These are phyloP conservation scores for Sitophilus oryzae DNA, from an alignment of 1,140 invertebrate species.

Conservation along the genomic window DNA sequence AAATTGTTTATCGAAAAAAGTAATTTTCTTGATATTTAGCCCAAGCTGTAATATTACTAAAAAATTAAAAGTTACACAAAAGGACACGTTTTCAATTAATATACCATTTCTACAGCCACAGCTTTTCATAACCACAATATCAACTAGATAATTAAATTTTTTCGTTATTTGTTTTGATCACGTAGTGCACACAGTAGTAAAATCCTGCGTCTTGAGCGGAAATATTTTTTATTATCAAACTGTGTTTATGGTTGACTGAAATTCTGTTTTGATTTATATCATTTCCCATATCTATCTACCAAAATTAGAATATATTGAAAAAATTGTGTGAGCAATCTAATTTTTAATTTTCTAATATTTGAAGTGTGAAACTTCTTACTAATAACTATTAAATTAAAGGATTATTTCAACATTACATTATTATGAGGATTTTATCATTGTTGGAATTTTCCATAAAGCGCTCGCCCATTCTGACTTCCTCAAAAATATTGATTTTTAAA, in stretches of 20 bases:
- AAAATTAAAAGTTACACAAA: no score
- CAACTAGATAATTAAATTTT: slow-evolving; percentile 50
- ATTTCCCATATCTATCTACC: slow-evolving; percentile 48
- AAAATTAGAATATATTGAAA: slow-evolving; percentile 16
- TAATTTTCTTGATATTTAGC: slow-evolving; percentile 46
- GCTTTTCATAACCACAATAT: slow-evolving; percentile 35
- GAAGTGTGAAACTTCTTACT: no score
- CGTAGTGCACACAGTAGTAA: slow-evolving; percentile 47
- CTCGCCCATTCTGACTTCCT: no score
- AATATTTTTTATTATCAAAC: slow-evolving; percentile 46
- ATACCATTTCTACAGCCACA: no score
- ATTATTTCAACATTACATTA: no score
- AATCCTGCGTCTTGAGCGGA: slow-evolving; percentile 43
- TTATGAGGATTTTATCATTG: no score
- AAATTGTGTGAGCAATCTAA: no score
- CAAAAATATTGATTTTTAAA: no score
- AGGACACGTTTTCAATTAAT: no score
- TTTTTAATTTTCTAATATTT: no score
- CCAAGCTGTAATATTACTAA: slow-evolving; percentile 47
- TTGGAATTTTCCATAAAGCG: no score
- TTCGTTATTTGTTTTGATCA: slow-evolving; percentile 45
- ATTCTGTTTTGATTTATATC: slow-evolving; percentile 45
- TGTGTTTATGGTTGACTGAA: slow-evolving; percentile 43
- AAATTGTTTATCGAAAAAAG: slow-evolving; percentile 42
- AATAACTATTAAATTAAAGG: no score